Percentiles rank a stretch among this genome's conserved stretches.
phyloP scores from a whole-genome alignment of 37 sponge, comb jelly and placozoan species.

The Halichondria panicea region DNA sequence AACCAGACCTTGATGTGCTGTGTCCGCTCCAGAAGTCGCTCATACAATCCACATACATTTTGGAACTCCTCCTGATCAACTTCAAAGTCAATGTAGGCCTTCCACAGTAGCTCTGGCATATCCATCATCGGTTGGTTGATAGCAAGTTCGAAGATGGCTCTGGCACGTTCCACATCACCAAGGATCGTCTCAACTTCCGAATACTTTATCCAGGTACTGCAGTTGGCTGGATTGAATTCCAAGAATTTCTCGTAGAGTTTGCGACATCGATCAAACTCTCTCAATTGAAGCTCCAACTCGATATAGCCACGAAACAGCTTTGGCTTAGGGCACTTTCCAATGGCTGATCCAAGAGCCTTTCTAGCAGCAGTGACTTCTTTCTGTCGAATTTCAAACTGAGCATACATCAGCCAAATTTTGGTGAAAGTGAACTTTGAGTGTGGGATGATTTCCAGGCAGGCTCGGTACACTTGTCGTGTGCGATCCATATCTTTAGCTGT shows the following conservation, averaged over 20 bases:
- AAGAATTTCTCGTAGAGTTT: slow-evolving; percentile 98
- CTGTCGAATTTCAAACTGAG: slow-evolving; percentile 96
- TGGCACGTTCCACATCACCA: slow-evolving; percentile 85
- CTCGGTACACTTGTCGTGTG: slow-evolving; percentile 89
- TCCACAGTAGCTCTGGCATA: slow-evolving; percentile 99
- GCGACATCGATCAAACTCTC: slow-evolving; percentile 97
- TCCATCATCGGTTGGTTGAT: slow-evolving; percentile 91
- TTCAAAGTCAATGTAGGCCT: slow-evolving; percentile 98
- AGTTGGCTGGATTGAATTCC: slow-evolving; percentile 79
- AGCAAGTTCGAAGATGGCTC: slow-evolving; percentile 94
- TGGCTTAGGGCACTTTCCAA: slow-evolving; percentile 96
- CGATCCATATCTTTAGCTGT: slow-evolving; percentile 82
- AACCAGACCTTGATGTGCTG: slow-evolving; percentile 99
- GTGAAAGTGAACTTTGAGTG: slow-evolving; percentile 97
- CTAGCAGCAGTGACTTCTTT: slow-evolving; percentile 84
- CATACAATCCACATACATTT: slow-evolving; percentile 75
- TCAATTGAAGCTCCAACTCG: slow-evolving; percentile 93
- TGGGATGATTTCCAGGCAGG: slow-evolving; percentile 87
- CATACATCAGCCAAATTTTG: slow-evolving; percentile 96
- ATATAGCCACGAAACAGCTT: slow-evolving; percentile 96
- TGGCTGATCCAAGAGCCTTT: slow-evolving; percentile 87
- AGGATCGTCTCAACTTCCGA: slow-evolving; percentile 88
- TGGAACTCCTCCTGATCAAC: slow-evolving; percentile 83
- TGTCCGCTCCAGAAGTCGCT: slow-evolving; percentile 85
- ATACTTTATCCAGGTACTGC: slow-evolving; percentile 96